These are phyloP conservation scores for Archips xylosteana DNA, from an alignment of 2,888 invertebrate species.

Conservation along the genomic window DNA sequence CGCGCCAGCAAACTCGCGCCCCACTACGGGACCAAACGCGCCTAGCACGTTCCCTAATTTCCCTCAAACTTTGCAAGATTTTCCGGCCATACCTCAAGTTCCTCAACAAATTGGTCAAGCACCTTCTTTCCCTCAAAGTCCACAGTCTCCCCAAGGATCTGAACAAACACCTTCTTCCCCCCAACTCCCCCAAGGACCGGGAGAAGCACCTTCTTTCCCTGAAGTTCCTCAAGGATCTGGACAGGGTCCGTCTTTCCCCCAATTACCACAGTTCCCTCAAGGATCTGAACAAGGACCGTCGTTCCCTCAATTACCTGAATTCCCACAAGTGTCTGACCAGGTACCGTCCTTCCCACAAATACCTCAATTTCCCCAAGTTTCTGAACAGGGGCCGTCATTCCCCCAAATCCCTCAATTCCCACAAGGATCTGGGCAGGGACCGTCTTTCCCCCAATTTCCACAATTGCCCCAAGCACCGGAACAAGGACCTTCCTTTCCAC, in stretches of 20 bases:
- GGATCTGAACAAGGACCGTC: conserved; percentile 41
- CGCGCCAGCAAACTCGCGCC: conserved; percentile 44
- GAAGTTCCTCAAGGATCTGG: conserved; percentile 44
- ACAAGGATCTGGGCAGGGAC: conserved; percentile 20
- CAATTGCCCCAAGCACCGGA: conserved; percentile 34
- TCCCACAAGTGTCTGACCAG: conserved; percentile 28
- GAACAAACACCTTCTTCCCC: conserved; percentile 25
- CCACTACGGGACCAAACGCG: conserved; percentile 33
- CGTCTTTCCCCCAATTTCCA: conserved; percentile 47
- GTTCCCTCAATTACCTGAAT: conserved; percentile 54
- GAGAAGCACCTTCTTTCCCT: conserved; percentile 45
- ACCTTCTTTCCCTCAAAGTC: conserved; percentile 44
- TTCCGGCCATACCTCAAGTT: conserved; percentile 48
- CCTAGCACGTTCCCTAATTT: conserved; percentile 51
- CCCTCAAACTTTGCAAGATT: conserved; percentile 47
- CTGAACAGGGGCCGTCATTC: conserved; percentile 42
- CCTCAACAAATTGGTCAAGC: conserved; percentile 40
- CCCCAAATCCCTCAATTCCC: conserved; percentile 55
- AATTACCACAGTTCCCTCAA: conserved; percentile 54
- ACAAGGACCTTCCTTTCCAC: conserved; percentile 43
- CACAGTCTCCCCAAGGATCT: conserved; percentile 36
- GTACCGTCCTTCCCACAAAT: conserved; percentile 44
- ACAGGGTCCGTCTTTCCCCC: conserved; percentile 30
- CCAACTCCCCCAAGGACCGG: conserved; percentile 35
- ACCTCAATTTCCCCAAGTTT: conserved; percentile 51